A percentile compares a stretch with the other conserved stretches of the same genome.
Conservation (phyloP, 2,113 vertebrate species). For the Eulemur rufifrons region DNA sequence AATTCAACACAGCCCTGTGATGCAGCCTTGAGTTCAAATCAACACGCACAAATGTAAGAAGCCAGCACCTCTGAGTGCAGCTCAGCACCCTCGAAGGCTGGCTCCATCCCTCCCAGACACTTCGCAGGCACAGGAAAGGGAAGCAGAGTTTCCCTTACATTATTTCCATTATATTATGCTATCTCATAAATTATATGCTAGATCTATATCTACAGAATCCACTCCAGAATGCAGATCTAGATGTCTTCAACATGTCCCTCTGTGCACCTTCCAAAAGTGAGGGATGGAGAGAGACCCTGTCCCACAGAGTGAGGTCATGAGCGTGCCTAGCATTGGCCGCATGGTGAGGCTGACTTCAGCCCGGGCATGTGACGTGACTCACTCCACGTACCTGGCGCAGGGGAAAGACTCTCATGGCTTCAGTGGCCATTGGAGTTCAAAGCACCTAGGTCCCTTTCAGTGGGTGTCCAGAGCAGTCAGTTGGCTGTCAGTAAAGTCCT, state of each 20-base stretch:
- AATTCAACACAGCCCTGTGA: background rate
- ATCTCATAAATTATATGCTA: background rate
- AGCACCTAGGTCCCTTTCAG: background rate
- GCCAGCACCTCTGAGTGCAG: too few species aligned
- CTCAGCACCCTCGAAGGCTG: rapidly evolving
- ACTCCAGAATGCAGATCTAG: background rate
- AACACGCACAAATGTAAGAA: too few species aligned
- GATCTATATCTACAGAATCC: background rate
- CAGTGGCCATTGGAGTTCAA: background rate
- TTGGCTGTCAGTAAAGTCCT: background rate
- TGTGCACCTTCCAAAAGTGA: background rate
- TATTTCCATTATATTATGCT: too few species aligned
- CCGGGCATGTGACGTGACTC: rapidly evolving
- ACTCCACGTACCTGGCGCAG: background rate
- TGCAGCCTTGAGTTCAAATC: too few species aligned
- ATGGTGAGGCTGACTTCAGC: rapidly evolving
- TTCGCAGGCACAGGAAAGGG: background rate
- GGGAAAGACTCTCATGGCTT: background rate
- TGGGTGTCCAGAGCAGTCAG: rapidly evolving
- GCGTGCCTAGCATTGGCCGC: rapidly evolving
- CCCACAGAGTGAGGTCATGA: rapidly evolving
- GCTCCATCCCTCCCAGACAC: background rate
- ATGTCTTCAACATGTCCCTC: background rate
- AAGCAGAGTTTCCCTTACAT: background rate
- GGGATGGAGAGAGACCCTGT: background rate